phyloP scores from a whole-genome alignment of 2,113 vertebrate genomes.

The Crotophaga sulcirostris region DNA sequence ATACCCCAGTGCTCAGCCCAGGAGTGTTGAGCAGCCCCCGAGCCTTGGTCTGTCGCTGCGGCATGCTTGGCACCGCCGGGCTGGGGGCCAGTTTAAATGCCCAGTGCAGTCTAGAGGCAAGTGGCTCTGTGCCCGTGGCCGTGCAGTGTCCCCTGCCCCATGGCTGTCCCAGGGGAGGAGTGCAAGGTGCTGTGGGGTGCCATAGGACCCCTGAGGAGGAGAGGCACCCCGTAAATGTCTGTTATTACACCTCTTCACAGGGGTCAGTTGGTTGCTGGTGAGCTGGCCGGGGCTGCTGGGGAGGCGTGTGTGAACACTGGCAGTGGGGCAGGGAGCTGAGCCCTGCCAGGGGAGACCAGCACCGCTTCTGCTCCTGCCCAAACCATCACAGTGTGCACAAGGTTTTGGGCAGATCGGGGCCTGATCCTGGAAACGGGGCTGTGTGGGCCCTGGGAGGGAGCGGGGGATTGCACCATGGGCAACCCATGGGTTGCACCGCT shows the following conservation, averaged over 20 bases:
- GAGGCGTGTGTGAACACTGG: fast-evolving
- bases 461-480: no score
- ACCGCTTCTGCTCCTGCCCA: not conserved
- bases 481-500: not conserved
- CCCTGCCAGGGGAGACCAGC: fast-evolving
- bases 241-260: fast-evolving
- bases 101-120: fast-evolving
- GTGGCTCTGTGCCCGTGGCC: not conserved
- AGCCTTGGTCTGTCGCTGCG: fast-evolving
- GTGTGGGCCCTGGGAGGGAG: not conserved
- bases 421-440: not conserved
- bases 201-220: fast-evolving
- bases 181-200: not conserved
- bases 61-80: not conserved
- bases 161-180: not conserved
- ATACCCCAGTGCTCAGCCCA: fast-evolving
- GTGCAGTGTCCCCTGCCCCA: not conserved
- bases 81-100: not conserved
- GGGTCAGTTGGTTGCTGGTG: fast-evolving
- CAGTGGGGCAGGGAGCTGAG: not conserved
- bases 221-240: not conserved
- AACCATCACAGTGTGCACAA: fast-evolving
- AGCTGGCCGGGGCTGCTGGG: not conserved
- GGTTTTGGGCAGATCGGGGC: not conserved
- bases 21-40: not conserved